A percentile compares a stretch with the other conserved stretches of the same genome.
Evolutionary conservation across 2,113 vertebrate genomes (phyloP).

Genomic region (Lagenorhynchus albirostris): DNA sequence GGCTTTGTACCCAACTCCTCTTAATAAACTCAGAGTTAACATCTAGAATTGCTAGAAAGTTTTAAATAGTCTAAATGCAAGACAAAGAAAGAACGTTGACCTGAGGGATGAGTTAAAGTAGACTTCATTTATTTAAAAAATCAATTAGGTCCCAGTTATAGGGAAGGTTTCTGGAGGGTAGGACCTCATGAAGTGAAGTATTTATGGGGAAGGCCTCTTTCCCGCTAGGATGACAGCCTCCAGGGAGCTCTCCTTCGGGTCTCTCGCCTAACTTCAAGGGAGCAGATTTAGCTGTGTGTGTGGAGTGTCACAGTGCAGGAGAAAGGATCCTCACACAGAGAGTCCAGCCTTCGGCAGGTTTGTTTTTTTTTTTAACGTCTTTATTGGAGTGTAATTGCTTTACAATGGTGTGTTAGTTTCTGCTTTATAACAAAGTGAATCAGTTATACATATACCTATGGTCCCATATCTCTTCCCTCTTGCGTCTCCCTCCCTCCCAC

Average conservation of each 20-base stretch:
- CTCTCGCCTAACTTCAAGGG: fast-evolving
- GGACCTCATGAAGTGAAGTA: not conserved
- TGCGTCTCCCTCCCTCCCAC: no score
- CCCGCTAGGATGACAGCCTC: fast-evolving
- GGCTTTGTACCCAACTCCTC: not conserved
- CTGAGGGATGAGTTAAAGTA: not conserved
- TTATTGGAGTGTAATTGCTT: no score
- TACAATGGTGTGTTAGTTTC: no score
- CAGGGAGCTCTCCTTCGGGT: not conserved
- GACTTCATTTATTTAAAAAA: not conserved
- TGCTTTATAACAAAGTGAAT: no score
- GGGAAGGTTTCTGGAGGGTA: not conserved
- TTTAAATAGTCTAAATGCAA: not conserved
- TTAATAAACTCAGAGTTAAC: not conserved
- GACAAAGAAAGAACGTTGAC: not conserved
- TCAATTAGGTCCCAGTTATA: not conserved
- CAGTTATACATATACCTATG: no score
- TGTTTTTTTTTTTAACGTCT: no score
- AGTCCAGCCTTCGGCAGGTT: not conserved
- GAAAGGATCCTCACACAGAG: not conserved
- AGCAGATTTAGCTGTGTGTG: not conserved
- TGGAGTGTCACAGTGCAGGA: not conserved
- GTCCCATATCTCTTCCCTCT: no score
- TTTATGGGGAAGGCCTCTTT: not conserved
- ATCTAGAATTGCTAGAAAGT: not conserved